Conservation (phyloP, 2,797 vertebrate genomes). For the Acanthornis magna region DNA sequence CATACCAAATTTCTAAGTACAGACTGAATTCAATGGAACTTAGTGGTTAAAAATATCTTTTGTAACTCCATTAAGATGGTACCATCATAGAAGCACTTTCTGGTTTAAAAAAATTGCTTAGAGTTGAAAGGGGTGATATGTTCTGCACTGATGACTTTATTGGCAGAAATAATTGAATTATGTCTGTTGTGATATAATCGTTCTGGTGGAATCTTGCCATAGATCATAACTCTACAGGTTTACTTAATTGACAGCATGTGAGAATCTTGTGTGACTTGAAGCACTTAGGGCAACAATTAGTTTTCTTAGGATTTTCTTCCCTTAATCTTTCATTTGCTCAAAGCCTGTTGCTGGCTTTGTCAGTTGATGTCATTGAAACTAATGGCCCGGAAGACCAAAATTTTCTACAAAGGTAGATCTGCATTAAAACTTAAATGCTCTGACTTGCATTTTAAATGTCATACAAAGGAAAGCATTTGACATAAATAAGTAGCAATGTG, state of each 20-base stretch:
- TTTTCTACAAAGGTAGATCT: not conserved
- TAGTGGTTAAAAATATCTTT: not conserved
- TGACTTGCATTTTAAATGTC: not conserved
- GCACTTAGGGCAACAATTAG: not conserved
- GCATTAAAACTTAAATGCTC: not conserved
- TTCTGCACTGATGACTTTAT: constrained; percentile 30
- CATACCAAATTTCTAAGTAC: not conserved
- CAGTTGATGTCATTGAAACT: not conserved
- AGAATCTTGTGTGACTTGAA: constrained; percentile 1
- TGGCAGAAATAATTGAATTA: constrained; percentile 57
- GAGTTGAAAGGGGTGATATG: not conserved
- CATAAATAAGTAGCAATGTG: not conserved
- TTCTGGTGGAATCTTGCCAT: constrained; percentile 33
- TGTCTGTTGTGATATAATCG: not conserved
- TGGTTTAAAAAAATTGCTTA: not conserved
- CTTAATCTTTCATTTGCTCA: not conserved
- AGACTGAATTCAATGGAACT: not conserved
- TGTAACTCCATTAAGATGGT: not conserved
- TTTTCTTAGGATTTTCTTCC: not conserved
- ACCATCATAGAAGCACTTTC: not conserved
- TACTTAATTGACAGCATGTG: constrained; percentile 29
- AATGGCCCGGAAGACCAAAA: not conserved
- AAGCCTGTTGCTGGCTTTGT: not conserved
- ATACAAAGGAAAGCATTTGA: not conserved
- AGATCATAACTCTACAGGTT: constrained; percentile 29